phyloP scores from a whole-genome alignment of 2,888 invertebrate species.

The Melanophora roralis region DNA sequence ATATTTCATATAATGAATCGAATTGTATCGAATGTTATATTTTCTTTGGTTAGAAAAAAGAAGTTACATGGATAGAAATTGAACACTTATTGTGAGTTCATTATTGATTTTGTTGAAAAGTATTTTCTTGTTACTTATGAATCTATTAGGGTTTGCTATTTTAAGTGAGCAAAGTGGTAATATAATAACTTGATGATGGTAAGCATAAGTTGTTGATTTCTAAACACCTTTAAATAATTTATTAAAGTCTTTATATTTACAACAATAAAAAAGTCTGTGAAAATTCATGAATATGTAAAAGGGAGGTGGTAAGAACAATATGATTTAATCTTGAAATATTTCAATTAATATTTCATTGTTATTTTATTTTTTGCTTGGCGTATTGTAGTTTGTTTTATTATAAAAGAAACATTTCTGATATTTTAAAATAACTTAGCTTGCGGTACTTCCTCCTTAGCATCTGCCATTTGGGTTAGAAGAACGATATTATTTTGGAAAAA shows the following conservation, averaged over 20 bases:
- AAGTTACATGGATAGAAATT: conserved; percentile 35
- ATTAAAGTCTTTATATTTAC: not conserved
- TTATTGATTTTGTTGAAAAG: too few relatives aligned
- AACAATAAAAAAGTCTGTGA: not conserved
- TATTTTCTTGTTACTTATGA: too few relatives aligned
- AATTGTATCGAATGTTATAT: not conserved
- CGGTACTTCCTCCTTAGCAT: too few relatives aligned
- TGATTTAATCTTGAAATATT: conserved; percentile 34
- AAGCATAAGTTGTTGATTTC: conserved; percentile 38
- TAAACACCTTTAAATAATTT: conserved; percentile 24
- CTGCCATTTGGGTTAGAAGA: too few relatives aligned
- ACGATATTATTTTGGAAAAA: too few relatives aligned
- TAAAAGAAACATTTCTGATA: too few relatives aligned
- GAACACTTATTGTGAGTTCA: not conserved
- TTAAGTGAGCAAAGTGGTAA: not conserved
- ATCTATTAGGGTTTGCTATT: too few relatives aligned
- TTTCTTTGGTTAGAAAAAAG: not conserved
- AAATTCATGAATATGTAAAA: not conserved
- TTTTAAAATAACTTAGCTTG: too few relatives aligned
- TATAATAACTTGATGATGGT: conserved; percentile 22
- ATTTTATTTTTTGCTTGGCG: conserved; percentile 8
- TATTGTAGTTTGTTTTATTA: not conserved
- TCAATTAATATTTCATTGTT: conserved; percentile 38
- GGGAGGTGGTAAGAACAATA: not conserved
- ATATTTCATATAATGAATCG: conserved; percentile 46